Evolutionary conservation across 2,888 invertebrate genomes (phyloP), one percentile per base, ranked within the genome.

Genomic region (Scaeva pyrastri): DNA sequence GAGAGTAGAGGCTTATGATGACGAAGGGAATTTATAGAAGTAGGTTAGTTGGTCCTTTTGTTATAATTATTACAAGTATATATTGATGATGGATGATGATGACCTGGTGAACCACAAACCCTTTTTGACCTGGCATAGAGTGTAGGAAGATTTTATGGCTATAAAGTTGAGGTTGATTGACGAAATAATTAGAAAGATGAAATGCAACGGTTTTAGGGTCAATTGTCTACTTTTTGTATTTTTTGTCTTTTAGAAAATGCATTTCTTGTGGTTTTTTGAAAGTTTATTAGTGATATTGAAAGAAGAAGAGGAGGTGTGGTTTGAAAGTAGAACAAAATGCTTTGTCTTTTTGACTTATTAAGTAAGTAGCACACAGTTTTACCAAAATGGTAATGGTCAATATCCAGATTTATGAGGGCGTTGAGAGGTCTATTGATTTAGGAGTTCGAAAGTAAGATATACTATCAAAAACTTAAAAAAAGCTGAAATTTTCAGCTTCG

Each of bases 21-120:
- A 56, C 1, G 8, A 66, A 26, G n/a, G n/a, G n/a, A 48, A 16
- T 50, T 36, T 50, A 2, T 0, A 16, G 26, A 66, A 52, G 6
- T 68, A 16, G 52, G 68, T 68, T 68, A 68, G 21, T 50, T 68
- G 50, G 21, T 36, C 3, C 39, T 36, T 52, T 52, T 52, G 48
- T 41, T 50, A 2, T n/a, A n/a, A n/a, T n/a, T n/a, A n/a, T n/a
- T n/a, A n/a, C n/a, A n/a, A n/a, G 2, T 31, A 31, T 31, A 31
- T 31, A 31, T 7, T 6, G n/a, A n/a, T n/a, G n/a, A n/a, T n/a
- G n/a, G n/a, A n/a, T 23, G 36, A 8, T 50, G 50, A 31, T 23
- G 50, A 39, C 39, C 39, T 68, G 50, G 19, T 50, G 48, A 68
- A 50, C 21, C 39, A 68, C 19, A 68, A 68, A 39, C 10, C 19